Evolutionary conservation across 1,140 invertebrate genomes (phyloP).

Genomic region (Camponotus floridanus): DNA sequence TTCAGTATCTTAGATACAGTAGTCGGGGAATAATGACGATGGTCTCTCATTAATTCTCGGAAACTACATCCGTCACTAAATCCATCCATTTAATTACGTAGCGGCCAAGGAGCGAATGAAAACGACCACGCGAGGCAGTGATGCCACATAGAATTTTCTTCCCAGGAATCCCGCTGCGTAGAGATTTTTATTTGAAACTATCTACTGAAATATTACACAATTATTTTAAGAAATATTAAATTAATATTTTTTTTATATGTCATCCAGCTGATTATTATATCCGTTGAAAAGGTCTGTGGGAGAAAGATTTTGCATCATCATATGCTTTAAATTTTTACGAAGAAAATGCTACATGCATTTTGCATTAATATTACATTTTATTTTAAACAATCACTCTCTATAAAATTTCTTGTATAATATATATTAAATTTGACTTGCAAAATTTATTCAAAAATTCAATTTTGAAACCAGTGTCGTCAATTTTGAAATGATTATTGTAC

Average conservation of each 20-base stretch:
- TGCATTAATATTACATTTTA: too few species aligned
- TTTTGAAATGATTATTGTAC: background rate
- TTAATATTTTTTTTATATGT: background rate
- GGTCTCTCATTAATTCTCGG: slow-evolving; percentile 41
- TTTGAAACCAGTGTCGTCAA: background rate
- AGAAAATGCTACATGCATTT: background rate
- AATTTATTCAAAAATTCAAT: background rate
- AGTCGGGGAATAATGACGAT: slow-evolving; percentile 39
- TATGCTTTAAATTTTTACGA: background rate
- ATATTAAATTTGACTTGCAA: background rate
- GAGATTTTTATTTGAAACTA: slow-evolving; percentile 1
- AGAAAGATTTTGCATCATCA: background rate
- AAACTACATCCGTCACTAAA: background rate
- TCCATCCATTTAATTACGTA: slow-evolving; percentile 51
- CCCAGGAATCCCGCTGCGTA: background rate
- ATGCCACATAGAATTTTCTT: background rate
- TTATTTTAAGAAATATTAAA: background rate
- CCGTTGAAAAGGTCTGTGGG: background rate
- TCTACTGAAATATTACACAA: background rate
- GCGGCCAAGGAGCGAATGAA: background rate
- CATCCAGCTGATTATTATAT: background rate
- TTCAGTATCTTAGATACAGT: background rate
- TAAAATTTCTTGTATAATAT: too few species aligned
- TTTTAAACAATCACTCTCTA: background rate
- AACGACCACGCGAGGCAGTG: background rate